A percentile compares a stretch with the other conserved stretches of the same genome.
phyloP scores from a whole-genome alignment of 2,888 invertebrate species.

The Sarcophaga caerulescens region DNA sequence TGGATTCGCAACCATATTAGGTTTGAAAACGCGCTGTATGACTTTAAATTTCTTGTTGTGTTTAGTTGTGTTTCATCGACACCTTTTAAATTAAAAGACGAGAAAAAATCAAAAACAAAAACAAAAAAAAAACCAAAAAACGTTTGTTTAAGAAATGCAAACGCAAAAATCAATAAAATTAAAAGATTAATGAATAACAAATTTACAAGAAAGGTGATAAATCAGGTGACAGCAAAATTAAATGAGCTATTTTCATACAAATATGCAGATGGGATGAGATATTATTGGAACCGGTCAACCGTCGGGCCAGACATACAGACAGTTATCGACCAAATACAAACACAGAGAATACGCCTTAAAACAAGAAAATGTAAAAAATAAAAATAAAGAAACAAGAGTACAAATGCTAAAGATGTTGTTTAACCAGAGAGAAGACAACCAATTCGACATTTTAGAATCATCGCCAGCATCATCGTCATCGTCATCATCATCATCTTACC shows the following conservation, averaged over 20 bases:
- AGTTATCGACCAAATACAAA: slow-evolving; percentile 25
- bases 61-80: slow-evolving; percentile 33
- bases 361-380: slow-evolving; percentile 20
- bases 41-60: background rate
- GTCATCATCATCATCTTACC: slow-evolving; percentile 35
- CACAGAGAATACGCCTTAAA: slow-evolving; percentile 52
- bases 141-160: slow-evolving; percentile 54
- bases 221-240: slow-evolving; percentile 81
- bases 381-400: slow-evolving; percentile 40
- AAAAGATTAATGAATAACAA: slow-evolving; percentile 77
- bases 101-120: background rate
- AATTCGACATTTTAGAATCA: slow-evolving; percentile 60
- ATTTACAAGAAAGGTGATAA: slow-evolving; percentile 79
- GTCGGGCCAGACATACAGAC: slow-evolving; percentile 8
- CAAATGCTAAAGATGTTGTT: slow-evolving; percentile 68
- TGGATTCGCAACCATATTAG: too few species aligned
- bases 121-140: slow-evolving; percentile 50
- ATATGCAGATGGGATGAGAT: background rate
- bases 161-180: slow-evolving; percentile 75
- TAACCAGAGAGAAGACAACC: slow-evolving; percentile 65
- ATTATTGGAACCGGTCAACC: background rate
- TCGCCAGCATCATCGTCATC: too few species aligned
- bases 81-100: slow-evolving; percentile 20
- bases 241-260: slow-evolving; percentile 79
- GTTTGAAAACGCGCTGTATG: too few species aligned